Conservation (phyloP, 2,888 invertebrate species). For the Octonoba sinensis region DNA sequence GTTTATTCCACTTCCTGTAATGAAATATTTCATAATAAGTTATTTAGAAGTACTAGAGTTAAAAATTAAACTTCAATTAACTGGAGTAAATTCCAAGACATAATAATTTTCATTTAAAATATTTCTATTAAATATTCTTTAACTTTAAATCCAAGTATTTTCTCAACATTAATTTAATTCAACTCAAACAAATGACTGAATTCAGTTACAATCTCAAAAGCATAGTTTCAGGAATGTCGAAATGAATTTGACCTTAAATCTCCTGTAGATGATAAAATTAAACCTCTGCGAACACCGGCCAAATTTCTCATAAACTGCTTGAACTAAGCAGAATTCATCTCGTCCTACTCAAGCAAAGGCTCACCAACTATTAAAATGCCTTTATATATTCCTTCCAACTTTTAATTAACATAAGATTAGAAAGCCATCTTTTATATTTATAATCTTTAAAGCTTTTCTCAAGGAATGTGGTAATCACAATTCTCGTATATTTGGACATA, state of each 20-base stretch:
- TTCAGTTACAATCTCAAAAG: too few species aligned
- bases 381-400: constrained; percentile 10
- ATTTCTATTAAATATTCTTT: too few species aligned
- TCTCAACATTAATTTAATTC: too few species aligned
- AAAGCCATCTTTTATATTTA: constrained; percentile 27
- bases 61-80: too few species aligned
- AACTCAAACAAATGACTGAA: too few species aligned
- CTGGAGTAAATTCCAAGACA: too few species aligned
- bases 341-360: constrained; percentile 8
- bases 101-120: too few species aligned
- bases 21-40: too few species aligned
- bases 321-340: neutral
- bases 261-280: constrained; percentile 28
- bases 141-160: too few species aligned
- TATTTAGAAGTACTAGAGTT: too few species aligned
- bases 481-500: too few species aligned
- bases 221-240: neutral
- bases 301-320: constrained; percentile 11
- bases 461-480: constrained; percentile 47
- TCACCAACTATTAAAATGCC: constrained; percentile 33
- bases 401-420: constrained; percentile 52
- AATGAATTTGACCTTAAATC: constrained; percentile 35
- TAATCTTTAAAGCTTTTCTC: constrained; percentile 38
- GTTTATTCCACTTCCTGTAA: too few species aligned
- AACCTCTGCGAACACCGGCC: constrained; percentile 5